Evolutionary conservation across 1,140 invertebrate species (phyloP), one percentile per base, ranked within the genome.

Genomic region (Caerostris darwini): DNA sequence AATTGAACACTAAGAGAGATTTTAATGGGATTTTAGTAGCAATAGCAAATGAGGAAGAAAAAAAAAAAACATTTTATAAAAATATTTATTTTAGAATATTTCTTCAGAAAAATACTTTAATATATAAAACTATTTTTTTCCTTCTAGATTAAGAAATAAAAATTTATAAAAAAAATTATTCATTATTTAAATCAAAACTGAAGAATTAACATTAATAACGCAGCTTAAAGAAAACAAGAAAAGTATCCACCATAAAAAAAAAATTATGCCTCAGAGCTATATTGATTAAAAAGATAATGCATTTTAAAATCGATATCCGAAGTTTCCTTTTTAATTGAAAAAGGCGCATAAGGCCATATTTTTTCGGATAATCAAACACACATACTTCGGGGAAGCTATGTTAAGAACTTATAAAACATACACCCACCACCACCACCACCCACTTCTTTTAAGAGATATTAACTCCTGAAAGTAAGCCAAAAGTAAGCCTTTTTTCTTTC

Each of bases 391-490:
- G 58, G 57, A 85, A 56, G 85, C 34, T 14, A 57, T 57, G 67
- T 69, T 90, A 71, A 71, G 64, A 61, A 91, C 77, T 91, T 91
- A 82, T 82, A 92, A 81, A 92, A 82, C 71, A 61, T 59, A 64
- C 81, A n/a, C 61, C 12, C 71, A 17, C 34, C 53, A 4, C n/a
- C n/a, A n/a, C 53, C 71, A 69, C 6, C 17, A 19, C 7, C 34
- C 3, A 14, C 50, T 50, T 54, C 64, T 57, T 67, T 50, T 54
- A 54, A 54, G 34, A 64, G 53, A 77, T 90, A 90, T 90, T 58
- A 90, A 81, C 64, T 81, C n/a, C 19, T 58, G 59, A 81, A 90
- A 82, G 53, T 58, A 56, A 85, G 90, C n/a, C 58, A 54, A 61
- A 64, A 50, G 77, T 19, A 81, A 17, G 34, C 59, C 6, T 6